Conservation (phyloP, 92 coral and sea anemone species). For the Blastomussa wellsi region DNA sequence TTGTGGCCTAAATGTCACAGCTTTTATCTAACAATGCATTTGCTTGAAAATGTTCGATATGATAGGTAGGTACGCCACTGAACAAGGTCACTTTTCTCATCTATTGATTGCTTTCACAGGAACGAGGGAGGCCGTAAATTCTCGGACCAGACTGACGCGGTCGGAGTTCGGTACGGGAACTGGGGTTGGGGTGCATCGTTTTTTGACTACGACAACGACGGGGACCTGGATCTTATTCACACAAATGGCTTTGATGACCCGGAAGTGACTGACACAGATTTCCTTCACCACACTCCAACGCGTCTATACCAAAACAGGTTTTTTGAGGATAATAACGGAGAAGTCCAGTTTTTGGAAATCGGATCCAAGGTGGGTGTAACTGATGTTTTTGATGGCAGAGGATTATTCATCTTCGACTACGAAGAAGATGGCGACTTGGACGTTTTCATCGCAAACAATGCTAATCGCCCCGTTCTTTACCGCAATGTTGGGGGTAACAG, state of each 20-base stretch:
- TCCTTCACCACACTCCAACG: constrained; percentile 92
- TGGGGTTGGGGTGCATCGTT: constrained; percentile 99
- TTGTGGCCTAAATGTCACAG: no score
- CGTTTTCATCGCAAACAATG: constrained; percentile 80
- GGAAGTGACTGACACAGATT: constrained; percentile 95
- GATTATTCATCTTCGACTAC: constrained; percentile 89
- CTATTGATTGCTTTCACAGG: constrained; percentile 41
- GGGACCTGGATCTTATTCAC: constrained; percentile 91
- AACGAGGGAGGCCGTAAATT: constrained; percentile 88
- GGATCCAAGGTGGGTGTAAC: constrained; percentile 79
- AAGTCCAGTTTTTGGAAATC: constrained; percentile 67
- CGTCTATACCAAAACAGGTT: constrained; percentile 75
- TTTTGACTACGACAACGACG: constrained; percentile 96
- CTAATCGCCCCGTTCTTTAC: constrained; percentile 84
- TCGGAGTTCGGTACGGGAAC: constrained; percentile 85
- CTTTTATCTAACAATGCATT: no score
- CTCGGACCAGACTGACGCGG: constrained; percentile 81
- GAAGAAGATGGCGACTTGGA: constrained; percentile 98
- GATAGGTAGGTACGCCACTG: background rate
- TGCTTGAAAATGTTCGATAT: background rate
- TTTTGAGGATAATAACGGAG: constrained; percentile 74
- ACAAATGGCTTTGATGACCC: constrained; percentile 98
- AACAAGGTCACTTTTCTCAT: background rate
- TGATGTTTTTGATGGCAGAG: constrained; percentile 92
- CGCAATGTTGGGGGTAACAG: constrained; percentile 90